Conservation (phyloP, 2,797 vertebrate species). For the Pangasius krempfi region DNA sequence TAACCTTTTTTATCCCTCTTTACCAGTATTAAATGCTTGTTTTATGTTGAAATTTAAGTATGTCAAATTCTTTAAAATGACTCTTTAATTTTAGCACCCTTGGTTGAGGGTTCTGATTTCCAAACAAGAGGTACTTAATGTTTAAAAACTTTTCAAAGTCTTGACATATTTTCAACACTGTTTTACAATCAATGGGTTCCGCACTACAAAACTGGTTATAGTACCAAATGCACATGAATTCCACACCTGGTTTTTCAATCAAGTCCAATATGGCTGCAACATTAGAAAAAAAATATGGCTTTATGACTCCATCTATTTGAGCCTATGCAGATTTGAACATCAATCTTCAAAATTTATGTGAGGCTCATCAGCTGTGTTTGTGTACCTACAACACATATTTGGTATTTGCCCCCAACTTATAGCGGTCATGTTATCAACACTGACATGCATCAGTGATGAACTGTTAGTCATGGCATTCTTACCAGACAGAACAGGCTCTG, state of each 20-base stretch:
- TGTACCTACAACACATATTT: neutral
- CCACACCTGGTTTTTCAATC: too few relatives aligned
- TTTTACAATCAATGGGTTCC: neutral
- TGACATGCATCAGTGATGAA: neutral
- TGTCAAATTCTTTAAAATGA: neutral
- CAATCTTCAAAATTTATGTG: neutral
- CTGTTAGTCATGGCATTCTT: slow-evolving; percentile 43
- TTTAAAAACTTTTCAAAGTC: neutral
- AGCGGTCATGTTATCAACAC: neutral
- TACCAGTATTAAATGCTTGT: neutral
- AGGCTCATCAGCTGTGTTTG: neutral
- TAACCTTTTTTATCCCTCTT: neutral
- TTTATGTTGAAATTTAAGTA: neutral
- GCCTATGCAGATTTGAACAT: neutral
- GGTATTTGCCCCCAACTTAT: neutral
- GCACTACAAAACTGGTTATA: neutral
- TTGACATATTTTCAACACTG: neutral
- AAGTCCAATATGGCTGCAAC: neutral
- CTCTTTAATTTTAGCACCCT: neutral
- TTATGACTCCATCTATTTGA: neutral
- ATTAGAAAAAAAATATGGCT: neutral
- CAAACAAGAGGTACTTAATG: neutral
- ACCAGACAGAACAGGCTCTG: slow-evolving; percentile 75
- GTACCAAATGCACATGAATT: neutral
- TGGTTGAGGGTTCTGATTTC: neutral